Conservation (phyloP, 2,113 vertebrate genomes). For the Cheilinus undulatus region DNA sequence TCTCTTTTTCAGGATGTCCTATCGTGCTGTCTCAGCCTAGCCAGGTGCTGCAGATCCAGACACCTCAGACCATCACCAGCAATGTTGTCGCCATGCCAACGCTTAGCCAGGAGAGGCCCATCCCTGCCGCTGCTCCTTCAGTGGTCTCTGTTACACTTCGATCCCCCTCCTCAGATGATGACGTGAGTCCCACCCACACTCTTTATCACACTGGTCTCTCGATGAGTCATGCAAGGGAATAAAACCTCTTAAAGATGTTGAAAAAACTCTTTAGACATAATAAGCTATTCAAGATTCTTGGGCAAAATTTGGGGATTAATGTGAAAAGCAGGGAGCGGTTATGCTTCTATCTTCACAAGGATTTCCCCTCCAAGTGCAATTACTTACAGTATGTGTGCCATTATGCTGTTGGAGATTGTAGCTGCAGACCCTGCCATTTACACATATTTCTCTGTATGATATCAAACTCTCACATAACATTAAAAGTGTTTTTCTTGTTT, state of each 20-base stretch:
- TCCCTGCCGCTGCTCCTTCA: slow-evolving; percentile 68
- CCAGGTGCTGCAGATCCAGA: slow-evolving; percentile 88
- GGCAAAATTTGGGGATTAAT: background rate
- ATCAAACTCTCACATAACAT: background rate
- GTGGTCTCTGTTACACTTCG: slow-evolving; percentile 62
- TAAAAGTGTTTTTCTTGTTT: background rate
- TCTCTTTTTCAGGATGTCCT: slow-evolving; percentile 80
- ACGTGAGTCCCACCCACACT: slow-evolving; percentile 73
- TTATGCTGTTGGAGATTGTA: too few relatives aligned
- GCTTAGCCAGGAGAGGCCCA: slow-evolving; percentile 75
- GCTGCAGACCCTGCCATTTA: background rate
- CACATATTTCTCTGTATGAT: background rate
- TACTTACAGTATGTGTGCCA: background rate
- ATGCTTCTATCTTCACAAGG: too few relatives aligned
- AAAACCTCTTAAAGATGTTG: background rate
- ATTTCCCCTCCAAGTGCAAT: background rate
- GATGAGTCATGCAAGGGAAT: background rate
- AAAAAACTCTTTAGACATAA: too few relatives aligned
- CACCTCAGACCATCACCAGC: slow-evolving; percentile 79
- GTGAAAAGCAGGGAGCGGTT: background rate
- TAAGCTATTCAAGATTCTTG: too few relatives aligned
- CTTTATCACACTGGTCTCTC: background rate
- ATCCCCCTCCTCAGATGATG: slow-evolving; percentile 75
- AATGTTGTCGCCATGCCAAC: slow-evolving; percentile 81
- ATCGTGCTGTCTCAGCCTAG: slow-evolving; percentile 87